These are phyloP conservation scores for Xylota sylvarum DNA, from an alignment of 2,888 invertebrate genomes.

Conservation along the genomic window DNA sequence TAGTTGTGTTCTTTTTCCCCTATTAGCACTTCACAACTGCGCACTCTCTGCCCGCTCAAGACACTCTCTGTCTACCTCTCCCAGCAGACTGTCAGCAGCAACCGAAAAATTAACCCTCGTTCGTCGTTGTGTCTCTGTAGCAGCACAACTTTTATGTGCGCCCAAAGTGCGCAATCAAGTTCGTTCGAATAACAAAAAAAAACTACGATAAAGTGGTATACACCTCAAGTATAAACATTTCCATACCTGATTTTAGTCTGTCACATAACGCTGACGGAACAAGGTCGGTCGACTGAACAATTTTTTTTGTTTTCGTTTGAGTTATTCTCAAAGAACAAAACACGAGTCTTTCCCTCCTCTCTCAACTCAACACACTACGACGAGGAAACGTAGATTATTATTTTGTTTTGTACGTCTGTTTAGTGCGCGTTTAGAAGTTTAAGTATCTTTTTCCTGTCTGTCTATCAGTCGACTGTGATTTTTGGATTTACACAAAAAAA, in stretches of 20 bases:
- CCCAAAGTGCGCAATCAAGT: constrained; percentile 77
- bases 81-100: constrained; percentile 15
- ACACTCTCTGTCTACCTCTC: constrained; percentile 12
- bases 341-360: constrained; percentile 40
- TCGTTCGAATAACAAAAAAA: constrained; percentile 63
- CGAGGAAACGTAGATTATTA: constrained; percentile 42
- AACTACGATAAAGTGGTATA: constrained; percentile 68
- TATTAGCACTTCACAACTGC: constrained; percentile 28
- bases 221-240: constrained; percentile 78
- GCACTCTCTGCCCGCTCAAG: constrained; percentile 20
- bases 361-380: constrained; percentile 3
- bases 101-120: constrained; percentile 63
- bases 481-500: constrained; percentile 45
- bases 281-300: constrained; percentile 80
- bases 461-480: constrained; percentile 68
- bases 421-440: constrained; percentile 56
- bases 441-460: constrained; percentile 43
- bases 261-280: constrained; percentile 84
- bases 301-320: constrained; percentile 4
- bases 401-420: constrained; percentile 37
- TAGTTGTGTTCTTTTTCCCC: constrained; percentile 1
- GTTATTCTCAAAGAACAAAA: constrained; percentile 59
- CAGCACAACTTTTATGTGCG: constrained; percentile 39
- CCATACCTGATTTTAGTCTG: constrained; percentile 83
- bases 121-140: constrained; percentile 36